Conservation (phyloP, 2,888 invertebrate genomes). For the Bimastos eiseni region DNA sequence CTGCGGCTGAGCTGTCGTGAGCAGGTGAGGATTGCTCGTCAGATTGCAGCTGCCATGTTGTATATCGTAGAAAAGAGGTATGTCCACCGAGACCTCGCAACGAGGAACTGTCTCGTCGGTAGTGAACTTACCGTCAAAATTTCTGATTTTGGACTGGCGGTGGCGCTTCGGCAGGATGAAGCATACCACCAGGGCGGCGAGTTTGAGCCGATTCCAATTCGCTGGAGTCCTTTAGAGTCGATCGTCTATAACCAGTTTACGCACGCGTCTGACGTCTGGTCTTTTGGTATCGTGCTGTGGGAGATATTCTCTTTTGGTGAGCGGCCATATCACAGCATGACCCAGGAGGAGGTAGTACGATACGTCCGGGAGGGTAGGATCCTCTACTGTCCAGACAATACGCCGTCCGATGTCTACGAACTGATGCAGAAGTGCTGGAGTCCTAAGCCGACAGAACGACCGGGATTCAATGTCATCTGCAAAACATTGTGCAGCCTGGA, state of each 20-base stretch:
- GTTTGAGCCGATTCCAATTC: conserved; percentile 81
- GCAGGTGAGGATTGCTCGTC: conserved; percentile 80
- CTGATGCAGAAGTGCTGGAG: conserved; percentile 93
- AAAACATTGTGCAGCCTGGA: conserved; percentile 15
- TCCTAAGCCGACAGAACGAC: conserved; percentile 80
- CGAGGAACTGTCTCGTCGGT: conserved; percentile 91
- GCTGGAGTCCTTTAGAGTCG: conserved; percentile 97
- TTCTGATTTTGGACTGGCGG: conserved; percentile 93
- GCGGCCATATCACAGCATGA: conserved; percentile 95
- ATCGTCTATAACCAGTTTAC: conserved; percentile 95
- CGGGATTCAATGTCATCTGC: conserved; percentile 70
- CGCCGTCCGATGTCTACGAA: conserved; percentile 77
- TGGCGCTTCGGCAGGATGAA: conserved; percentile 72
- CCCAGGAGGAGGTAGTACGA: conserved; percentile 89
- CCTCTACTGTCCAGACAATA: conserved; percentile 85
- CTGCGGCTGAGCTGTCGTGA: conserved; percentile 77
- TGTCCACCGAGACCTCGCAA: conserved; percentile 92
- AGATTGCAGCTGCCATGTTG: conserved; percentile 92
- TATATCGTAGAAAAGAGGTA: conserved; percentile 90
- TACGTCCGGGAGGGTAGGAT: conserved; percentile 91
- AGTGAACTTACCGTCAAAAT: conserved; percentile 94
- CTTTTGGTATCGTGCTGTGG: conserved; percentile 93
- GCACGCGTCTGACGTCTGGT: conserved; percentile 94
- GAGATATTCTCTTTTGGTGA: conserved; percentile 94
- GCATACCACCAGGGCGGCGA: conserved; percentile 88